Evolutionary conservation across 2,888 invertebrate genomes (phyloP).

Genomic region (Amaurobius ferox): DNA sequence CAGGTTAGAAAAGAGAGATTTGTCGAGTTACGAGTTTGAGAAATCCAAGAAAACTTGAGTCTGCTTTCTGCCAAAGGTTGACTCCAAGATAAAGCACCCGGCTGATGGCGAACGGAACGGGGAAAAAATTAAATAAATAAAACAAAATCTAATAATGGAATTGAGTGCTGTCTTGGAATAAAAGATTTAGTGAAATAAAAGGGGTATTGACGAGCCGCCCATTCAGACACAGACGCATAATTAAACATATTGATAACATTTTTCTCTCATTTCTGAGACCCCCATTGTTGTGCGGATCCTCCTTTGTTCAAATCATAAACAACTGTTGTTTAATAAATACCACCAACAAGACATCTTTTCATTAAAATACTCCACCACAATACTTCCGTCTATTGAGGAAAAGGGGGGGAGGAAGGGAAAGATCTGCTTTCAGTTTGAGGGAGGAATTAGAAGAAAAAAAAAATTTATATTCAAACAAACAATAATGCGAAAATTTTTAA

Average conservation of each 20-base stretch:
- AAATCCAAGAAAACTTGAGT: background rate
- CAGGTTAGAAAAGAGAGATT: background rate
- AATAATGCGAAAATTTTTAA: conserved; percentile 54
- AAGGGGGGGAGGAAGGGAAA: background rate
- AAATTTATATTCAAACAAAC: conserved; percentile 51
- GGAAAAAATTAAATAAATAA: background rate
- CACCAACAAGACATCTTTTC: conserved; percentile 41
- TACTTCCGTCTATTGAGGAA: background rate
- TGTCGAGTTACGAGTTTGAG: background rate
- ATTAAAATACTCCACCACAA: conserved; percentile 31
- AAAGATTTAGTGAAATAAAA: conserved; percentile 37
- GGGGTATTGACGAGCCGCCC: conserved; percentile 33
- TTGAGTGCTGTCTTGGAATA: background rate
- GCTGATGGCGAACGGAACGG: background rate
- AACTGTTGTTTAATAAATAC: conserved; percentile 69
- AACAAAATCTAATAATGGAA: conserved; percentile 1
- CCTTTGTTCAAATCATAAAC: conserved; percentile 62
- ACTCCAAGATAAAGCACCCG: background rate
- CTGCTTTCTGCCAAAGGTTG: background rate
- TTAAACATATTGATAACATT: conserved; percentile 71
- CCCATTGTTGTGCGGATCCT: conserved; percentile 42
- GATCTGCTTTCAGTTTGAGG: background rate
- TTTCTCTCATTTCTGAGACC: conserved; percentile 47
- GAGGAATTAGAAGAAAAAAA: background rate
- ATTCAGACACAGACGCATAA: conserved; percentile 57